Percentiles rank a stretch among this genome's conserved stretches.
Evolutionary conservation across 2,113 vertebrate species (phyloP).

Genomic region (Hippocampus comes): DNA sequence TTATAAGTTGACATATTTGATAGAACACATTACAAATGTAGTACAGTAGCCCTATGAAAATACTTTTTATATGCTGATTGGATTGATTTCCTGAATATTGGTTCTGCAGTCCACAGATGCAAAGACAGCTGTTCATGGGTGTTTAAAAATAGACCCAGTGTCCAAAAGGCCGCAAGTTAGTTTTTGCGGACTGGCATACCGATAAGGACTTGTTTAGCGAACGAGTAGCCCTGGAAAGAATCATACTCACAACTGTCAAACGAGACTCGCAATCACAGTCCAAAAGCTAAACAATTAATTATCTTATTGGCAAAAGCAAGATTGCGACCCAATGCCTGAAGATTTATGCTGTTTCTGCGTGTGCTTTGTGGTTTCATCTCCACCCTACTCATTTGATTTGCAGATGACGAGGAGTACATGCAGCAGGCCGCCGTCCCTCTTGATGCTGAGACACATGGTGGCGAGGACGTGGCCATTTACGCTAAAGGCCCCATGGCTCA

Average conservation of each 20-base stretch:
- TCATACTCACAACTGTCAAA: neutral
- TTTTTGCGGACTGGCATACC: neutral
- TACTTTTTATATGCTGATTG: too few species aligned
- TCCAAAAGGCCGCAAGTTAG: neutral
- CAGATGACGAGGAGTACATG: conserved; percentile 77
- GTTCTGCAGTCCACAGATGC: neutral
- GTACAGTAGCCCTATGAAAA: too few species aligned
- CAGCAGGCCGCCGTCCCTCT: conserved; percentile 78
- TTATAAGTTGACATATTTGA: neutral
- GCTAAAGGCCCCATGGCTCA: conserved; percentile 80
- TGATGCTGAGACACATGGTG: conserved; percentile 76
- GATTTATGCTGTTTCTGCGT: neutral
- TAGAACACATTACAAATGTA: too few species aligned
- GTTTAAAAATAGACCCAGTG: neutral
- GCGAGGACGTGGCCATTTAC: conserved; percentile 78
- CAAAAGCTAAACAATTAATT: neutral
- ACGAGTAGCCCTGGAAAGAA: neutral
- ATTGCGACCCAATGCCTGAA: neutral
- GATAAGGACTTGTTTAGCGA: neutral
- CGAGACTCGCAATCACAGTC: neutral
- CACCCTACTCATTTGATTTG: conserved; percentile 1
- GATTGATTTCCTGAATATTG: neutral
- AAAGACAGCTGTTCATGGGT: neutral
- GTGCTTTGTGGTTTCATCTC: neutral
- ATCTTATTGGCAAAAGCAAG: neutral